phyloP scores from a whole-genome alignment of 1,140 invertebrate species.

The Watersipora subatra region DNA sequence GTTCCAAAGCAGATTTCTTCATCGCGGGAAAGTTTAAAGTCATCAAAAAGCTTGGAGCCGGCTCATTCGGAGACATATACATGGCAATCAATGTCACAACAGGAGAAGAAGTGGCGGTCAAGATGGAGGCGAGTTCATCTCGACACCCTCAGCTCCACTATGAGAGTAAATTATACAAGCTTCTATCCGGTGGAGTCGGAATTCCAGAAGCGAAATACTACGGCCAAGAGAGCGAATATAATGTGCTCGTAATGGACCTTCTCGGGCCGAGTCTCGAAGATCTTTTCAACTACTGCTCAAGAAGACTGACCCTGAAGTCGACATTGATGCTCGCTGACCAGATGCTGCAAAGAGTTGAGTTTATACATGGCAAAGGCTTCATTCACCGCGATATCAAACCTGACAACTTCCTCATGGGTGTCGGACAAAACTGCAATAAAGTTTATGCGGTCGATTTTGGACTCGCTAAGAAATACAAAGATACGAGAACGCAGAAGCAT shows the following conservation, averaged over 20 bases:
- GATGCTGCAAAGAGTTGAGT: constrained; percentile 64
- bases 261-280: constrained; percentile 17
- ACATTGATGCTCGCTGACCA: constrained; percentile 19
- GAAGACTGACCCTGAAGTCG: constrained; percentile 21
- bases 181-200: constrained; percentile 70
- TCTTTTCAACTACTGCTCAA: constrained; percentile 15
- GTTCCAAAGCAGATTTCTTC: constrained; percentile 4
- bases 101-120: constrained; percentile 89
- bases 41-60: constrained; percentile 4
- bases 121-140: constrained; percentile 91
- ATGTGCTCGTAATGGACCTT: constrained; percentile 17
- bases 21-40: constrained; percentile 1
- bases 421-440: constrained; percentile 47
- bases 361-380: constrained; percentile 83
- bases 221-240: constrained; percentile 12
- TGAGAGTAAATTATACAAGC: constrained; percentile 91
- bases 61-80: constrained; percentile 6
- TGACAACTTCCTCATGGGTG: constrained; percentile 52
- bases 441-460: constrained; percentile 45
- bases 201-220: constrained; percentile 9
- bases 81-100: constrained; percentile 57
- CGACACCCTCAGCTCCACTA: constrained; percentile 91
- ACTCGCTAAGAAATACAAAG: constrained; percentile 41
- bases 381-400: constrained; percentile 48
- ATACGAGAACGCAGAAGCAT: constrained; percentile 46